Percentiles rank a stretch among this genome's conserved stretches.
These are phyloP conservation scores for Berghia stephanieae DNA, from an alignment of 1,140 invertebrate genomes.

Conservation along the genomic window DNA sequence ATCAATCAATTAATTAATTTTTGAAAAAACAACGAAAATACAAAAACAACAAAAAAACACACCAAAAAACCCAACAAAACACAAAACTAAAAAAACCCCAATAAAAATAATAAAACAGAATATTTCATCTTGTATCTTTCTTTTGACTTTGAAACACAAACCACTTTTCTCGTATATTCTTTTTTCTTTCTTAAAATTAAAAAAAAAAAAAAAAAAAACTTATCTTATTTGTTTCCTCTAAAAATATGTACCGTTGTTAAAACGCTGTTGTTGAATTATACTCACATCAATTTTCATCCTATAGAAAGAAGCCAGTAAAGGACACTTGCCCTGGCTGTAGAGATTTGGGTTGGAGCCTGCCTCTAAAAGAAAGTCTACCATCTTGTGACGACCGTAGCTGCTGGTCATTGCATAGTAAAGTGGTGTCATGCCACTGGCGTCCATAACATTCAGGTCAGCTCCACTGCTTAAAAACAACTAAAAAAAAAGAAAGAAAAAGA, in stretches of 20 bases:
- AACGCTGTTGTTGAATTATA: too few species aligned
- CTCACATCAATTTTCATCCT: conserved; percentile 21
- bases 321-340: conserved; percentile 11
- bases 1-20: too few species aligned
- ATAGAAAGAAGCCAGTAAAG: conserved; percentile 17
- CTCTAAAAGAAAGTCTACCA: background rate
- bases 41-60: too few species aligned
- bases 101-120: background rate
- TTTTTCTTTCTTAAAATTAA: background rate
- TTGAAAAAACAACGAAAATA: too few species aligned
- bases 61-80: too few species aligned
- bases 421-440: conserved; percentile 13
- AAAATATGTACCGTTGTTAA: too few species aligned
- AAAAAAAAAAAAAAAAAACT: background rate
- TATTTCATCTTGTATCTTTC: too few species aligned
- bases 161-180: background rate
- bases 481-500: background rate
- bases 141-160: too few species aligned
- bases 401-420: conserved; percentile 4
- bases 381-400: background rate
- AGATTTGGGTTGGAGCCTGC: conserved; percentile 16
- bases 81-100: too few species aligned
- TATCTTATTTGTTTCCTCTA: background rate
- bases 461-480: conserved; percentile 19
- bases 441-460: conserved; percentile 18